These are phyloP conservation scores for Mylabris sibirica DNA, from an alignment of 2,888 invertebrate genomes.

Conservation along the genomic window DNA sequence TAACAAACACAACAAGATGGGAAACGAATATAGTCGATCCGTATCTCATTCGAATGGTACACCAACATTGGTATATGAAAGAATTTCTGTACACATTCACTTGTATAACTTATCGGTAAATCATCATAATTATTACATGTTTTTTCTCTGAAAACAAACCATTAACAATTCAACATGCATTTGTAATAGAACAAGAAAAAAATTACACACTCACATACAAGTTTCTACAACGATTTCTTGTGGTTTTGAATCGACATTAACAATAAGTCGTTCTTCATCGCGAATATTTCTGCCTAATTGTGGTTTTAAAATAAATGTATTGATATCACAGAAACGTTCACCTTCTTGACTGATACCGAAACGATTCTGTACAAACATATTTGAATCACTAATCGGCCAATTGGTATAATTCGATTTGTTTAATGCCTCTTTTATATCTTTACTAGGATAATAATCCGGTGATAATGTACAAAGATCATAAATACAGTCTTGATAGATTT, in stretches of 20 bases:
- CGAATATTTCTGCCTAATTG: conserved; percentile 66
- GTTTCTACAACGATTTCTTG: conserved; percentile 77
- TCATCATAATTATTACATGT: conserved; percentile 44
- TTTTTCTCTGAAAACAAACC: conserved; percentile 37
- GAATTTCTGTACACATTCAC: conserved; percentile 69
- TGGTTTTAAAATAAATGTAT: conserved; percentile 67
- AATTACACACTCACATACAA: conserved; percentile 65
- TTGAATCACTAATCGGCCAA: not conserved
- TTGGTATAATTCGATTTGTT: not conserved
- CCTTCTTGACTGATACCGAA: conserved; percentile 38
- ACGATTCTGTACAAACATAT: conserved; percentile 32
- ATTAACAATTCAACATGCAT: not conserved
- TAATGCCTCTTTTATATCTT: not conserved
- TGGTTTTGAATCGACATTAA: conserved; percentile 70
- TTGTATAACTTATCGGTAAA: conserved; percentile 63
- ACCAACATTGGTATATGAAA: conserved; percentile 46
- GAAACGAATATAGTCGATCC: conserved; percentile 54
- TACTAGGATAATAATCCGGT: not conserved
- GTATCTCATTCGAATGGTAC: conserved; percentile 34
- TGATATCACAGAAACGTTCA: conserved; percentile 46
- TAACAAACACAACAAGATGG: conserved; percentile 63
- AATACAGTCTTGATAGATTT: not conserved
- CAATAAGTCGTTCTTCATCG: conserved; percentile 69
- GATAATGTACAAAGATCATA: not conserved
- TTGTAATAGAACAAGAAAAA: not conserved